phyloP scores from a whole-genome alignment of 2,888 invertebrate genomes.

The Clanis bilineata region DNA sequence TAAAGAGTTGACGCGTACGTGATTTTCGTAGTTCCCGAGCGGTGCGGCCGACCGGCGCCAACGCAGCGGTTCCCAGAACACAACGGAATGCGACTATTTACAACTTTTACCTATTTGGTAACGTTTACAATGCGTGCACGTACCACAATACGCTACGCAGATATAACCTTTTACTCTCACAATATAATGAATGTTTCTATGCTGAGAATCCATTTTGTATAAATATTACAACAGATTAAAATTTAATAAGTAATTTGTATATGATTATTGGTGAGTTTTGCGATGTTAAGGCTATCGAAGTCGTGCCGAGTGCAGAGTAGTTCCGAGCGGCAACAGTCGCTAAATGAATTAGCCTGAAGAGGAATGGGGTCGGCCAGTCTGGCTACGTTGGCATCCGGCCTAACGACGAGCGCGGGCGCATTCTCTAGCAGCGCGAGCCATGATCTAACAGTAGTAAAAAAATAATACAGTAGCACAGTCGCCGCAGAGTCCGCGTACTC shows the following conservation, averaged over 20 bases:
- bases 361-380: slow-evolving; percentile 81
- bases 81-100: slow-evolving; percentile 76
- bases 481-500: slow-evolving; percentile 8
- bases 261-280: background rate
- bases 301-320: slow-evolving; percentile 36
- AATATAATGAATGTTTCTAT: slow-evolving; percentile 30
- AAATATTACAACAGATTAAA: background rate
- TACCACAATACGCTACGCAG: slow-evolving; percentile 47
- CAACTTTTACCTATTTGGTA: slow-evolving; percentile 79
- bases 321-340: slow-evolving; percentile 55
- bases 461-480: slow-evolving; percentile 11
- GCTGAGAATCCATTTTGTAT: background rate
- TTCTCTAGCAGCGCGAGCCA: slow-evolving; percentile 53
- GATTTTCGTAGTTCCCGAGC: slow-evolving; percentile 14
- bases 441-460: slow-evolving; percentile 15
- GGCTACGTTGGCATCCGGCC: slow-evolving; percentile 80
- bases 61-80: slow-evolving; percentile 66
- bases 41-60: slow-evolving; percentile 59
- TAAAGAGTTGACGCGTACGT: slow-evolving; percentile 21
- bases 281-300: slow-evolving; percentile 23
- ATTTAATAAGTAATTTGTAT: background rate
- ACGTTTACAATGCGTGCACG: slow-evolving; percentile 72
- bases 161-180: slow-evolving; percentile 55
- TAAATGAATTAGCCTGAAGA: slow-evolving; percentile 76
- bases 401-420: slow-evolving; percentile 73